These are phyloP conservation scores for Sesia bembeciformis DNA, from an alignment of 2,888 invertebrate genomes.

Conservation along the genomic window DNA sequence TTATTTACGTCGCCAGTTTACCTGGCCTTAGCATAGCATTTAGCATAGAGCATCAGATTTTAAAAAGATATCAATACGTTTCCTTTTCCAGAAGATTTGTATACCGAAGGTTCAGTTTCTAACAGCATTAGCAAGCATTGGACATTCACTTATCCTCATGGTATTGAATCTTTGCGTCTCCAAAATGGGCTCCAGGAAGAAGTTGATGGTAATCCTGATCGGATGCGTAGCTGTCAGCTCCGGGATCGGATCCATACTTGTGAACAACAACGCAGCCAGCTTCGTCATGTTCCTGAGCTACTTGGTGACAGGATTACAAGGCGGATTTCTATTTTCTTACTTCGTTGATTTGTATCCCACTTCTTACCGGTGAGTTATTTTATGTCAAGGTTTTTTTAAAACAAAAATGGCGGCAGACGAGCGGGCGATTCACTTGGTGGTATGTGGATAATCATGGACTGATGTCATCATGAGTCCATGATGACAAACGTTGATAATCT, in stretches of 20 bases:
- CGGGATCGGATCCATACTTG: neutral
- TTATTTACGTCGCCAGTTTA: no score
- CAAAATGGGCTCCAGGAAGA: neutral
- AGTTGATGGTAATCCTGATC: neutral
- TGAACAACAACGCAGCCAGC: neutral
- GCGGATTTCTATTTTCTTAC: neutral
- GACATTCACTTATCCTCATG: neutral
- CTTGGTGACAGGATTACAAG: neutral
- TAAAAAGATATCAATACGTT: no score
- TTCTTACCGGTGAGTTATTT: neutral
- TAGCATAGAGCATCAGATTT: no score
- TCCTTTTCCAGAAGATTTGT: neutral
- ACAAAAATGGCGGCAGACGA: no score
- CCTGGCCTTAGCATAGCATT: no score
- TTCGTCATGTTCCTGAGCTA: neutral
- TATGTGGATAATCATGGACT: no score
- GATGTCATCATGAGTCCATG: no score
- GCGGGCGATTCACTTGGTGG: no score
- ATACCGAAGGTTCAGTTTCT: neutral
- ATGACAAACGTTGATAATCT: no score
- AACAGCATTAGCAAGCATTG: neutral
- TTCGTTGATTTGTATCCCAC: constrained; percentile 1
- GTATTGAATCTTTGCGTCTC: neutral
- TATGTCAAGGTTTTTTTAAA: no score
- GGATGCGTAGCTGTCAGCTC: neutral